Percentiles rank a stretch among this genome's conserved stretches.
These are phyloP conservation scores for Tachypleus tridentatus DNA, from an alignment of 1,140 invertebrate species.

Conservation along the genomic window DNA sequence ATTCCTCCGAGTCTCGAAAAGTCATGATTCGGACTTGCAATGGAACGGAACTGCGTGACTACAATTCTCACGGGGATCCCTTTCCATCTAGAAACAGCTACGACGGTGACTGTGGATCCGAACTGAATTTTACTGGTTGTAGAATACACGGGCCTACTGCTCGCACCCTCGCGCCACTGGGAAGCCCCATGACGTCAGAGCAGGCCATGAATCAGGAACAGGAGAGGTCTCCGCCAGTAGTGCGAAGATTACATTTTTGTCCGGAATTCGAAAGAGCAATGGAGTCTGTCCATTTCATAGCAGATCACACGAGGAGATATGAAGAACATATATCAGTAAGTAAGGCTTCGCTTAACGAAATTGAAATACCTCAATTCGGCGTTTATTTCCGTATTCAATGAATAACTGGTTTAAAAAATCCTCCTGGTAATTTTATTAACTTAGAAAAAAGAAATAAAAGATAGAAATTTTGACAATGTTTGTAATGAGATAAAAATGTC, in stretches of 20 bases:
- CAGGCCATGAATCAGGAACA: neutral
- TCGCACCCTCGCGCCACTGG: neutral
- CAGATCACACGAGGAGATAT: conserved; percentile 89
- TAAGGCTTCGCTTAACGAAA: neutral
- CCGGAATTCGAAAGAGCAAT: conserved; percentile 79
- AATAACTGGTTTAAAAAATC: no score
- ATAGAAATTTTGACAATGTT: no score
- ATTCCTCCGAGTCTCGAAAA: conserved; percentile 14
- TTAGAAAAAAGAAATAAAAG: no score
- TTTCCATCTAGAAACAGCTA: conserved; percentile 4
- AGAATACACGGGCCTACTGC: conserved; percentile 14
- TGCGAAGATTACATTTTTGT: conserved; percentile 17
- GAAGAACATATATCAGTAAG: conserved; percentile 86
- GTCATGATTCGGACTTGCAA: conserved; percentile 21
- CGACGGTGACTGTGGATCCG: conserved; percentile 7
- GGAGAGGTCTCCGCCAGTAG: neutral
- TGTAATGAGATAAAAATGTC: no score
- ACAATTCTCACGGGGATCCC: conserved; percentile 4
- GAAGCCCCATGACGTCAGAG: neutral
- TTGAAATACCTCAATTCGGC: no score
- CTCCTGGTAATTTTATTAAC: no score
- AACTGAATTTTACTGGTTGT: conserved; percentile 9
- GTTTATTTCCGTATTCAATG: no score
- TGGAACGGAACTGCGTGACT: conserved; percentile 13
- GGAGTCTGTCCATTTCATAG: conserved; percentile 87